These are phyloP conservation scores for Todus mexicanus DNA, from an alignment of 2,797 vertebrate species.

Conservation along the genomic window DNA sequence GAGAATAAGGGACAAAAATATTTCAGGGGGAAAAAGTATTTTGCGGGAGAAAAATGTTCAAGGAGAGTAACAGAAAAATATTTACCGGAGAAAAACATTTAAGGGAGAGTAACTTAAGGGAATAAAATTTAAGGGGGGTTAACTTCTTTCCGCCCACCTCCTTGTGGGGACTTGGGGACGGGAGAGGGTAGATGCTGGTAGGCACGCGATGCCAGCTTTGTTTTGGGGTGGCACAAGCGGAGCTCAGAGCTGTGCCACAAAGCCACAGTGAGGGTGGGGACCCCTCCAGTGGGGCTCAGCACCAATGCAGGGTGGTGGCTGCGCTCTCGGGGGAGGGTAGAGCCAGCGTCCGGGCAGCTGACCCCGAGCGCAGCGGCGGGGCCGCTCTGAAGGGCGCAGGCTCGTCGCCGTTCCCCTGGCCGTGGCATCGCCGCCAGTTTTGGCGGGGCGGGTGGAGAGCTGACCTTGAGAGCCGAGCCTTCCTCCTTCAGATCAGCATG, in stretches of 20 bases:
- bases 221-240: neutral
- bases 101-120: neutral
- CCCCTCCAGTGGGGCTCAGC: neutral
- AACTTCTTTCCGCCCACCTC: neutral
- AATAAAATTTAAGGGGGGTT: neutral
- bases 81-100: neutral
- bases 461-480: constrained; percentile 54
- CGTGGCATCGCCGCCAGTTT: neutral
- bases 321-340: rapidly evolving
- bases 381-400: neutral
- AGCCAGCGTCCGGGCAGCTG: rapidly evolving
- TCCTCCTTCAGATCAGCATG: constrained; percentile 62
- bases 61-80: too few species aligned
- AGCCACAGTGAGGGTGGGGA: rapidly evolving
- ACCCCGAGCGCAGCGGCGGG: rapidly evolving
- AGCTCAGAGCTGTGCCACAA: rapidly evolving
- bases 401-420: neutral
- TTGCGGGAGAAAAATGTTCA: neutral
- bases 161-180: neutral
- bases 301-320: rapidly evolving
- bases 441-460: neutral
- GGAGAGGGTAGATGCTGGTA: rapidly evolving
- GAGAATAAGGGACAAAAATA: too few species aligned
- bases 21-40: too few species aligned
- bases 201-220: rapidly evolving